Evolutionary conservation across 2,888 invertebrate species (phyloP), one percentile per base, ranked within the genome.

Genomic region (Drosophila neutralis): DNA sequence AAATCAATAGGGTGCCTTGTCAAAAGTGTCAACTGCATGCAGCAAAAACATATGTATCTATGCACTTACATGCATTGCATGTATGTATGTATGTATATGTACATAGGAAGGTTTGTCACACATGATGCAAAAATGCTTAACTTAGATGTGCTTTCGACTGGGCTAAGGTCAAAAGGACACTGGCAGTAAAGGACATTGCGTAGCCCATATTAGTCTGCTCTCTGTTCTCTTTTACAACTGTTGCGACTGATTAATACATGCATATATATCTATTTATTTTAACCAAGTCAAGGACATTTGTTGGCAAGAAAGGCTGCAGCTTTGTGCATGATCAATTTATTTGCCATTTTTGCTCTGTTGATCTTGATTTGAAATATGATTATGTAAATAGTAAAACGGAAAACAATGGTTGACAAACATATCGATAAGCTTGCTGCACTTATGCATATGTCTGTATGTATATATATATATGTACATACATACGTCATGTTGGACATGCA

Each of bases 141-240:
- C 52, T 71, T 21, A 27, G 7, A 13, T 24, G 24, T 8, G 40
- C 54, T 53, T 59, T 62, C n/a, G 72, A 73, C 61, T 71, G 62
- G 77, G 75, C 76, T 82, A 84, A 80, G 82, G 84, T 87, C 73
- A 78, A 68, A 70, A 54, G 80, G 61, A 71, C 56, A n/a, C n/a
- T 52, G 48, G 42, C 42, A 21, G 58, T 69, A 36, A 63, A 74
- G 80, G 80, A 72, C 62, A 59, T 33, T 66, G 33, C 11, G 21
- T 24, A 35, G 8, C 36, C 11, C 8, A 11, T 33, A 27, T 38
- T 36, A 51, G 58, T n/a, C 36, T 35, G 61, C 10, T 42, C 13
- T 42, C 4, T 56, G 56, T 48, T 35, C 36, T 35, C 13, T 36
- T 51, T 35, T 33, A n/a, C 52, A 62, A 48, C 45, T 63, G 61